Percentiles rank a stretch among this genome's conserved stretches.
Conservation (phyloP, 2,113 vertebrate species). For the Hepsetus odoe region DNA sequence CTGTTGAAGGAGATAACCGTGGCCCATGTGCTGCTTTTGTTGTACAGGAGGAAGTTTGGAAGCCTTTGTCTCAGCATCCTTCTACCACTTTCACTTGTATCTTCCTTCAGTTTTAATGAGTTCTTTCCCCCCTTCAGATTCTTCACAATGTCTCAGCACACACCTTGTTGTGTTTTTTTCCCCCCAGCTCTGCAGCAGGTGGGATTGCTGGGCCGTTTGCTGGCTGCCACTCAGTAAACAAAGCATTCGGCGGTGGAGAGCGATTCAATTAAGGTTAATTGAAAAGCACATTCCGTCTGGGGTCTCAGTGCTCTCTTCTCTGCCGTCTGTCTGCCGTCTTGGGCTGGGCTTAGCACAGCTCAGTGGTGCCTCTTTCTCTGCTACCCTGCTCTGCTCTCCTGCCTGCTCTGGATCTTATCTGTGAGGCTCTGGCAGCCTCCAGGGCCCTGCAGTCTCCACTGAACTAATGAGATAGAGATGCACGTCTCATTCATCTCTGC, state of each 20-base stretch:
- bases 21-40: conserved; percentile 28
- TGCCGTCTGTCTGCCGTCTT: conserved; percentile 33
- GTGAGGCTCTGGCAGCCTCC: conserved; percentile 23
- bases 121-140: conserved; percentile 22
- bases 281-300: conserved; percentile 56
- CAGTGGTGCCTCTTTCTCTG: conserved; percentile 12
- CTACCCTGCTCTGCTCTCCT: conserved; percentile 19
- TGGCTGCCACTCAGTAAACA: conserved; percentile 56
- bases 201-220: conserved; percentile 41
- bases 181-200: conserved; percentile 23
- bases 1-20: conserved; percentile 39
- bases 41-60: conserved; percentile 40
- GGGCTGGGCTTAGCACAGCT: conserved; percentile 29
- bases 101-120: conserved; percentile 53
- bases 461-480: conserved; percentile 30
- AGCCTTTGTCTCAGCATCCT: conserved; percentile 30
- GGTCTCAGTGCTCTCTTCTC: conserved; percentile 19
- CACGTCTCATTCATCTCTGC: conserved; percentile 15
- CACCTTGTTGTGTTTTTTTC: conserved; percentile 35
- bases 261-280: conserved; percentile 68
- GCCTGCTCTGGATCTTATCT: conserved; percentile 31
- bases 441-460: conserved; percentile 11
- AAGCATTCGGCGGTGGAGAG: conserved; percentile 48
- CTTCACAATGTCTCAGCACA: conserved; percentile 12
- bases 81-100: neutral